Percentiles rank a stretch among this genome's conserved stretches.
These are phyloP conservation scores for Pycnomerus fuliginosus DNA, from an alignment of 2,888 invertebrate species.

Conservation along the genomic window DNA sequence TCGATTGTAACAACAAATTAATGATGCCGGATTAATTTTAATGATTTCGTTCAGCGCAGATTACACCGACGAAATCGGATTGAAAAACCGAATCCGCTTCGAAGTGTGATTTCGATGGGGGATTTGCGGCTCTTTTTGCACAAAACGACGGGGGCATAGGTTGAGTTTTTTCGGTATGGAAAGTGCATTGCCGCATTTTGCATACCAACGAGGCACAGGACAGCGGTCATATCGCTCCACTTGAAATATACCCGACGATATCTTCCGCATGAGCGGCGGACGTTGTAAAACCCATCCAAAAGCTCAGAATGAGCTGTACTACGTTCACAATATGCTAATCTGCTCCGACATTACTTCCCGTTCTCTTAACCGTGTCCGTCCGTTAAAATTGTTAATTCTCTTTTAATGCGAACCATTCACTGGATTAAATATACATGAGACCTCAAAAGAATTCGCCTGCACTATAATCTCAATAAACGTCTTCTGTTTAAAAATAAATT, in stretches of 20 bases:
- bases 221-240: slow-evolving; percentile 25
- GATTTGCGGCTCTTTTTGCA: no score
- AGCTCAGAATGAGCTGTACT: slow-evolving; percentile 28
- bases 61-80: no score
- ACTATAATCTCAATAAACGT: slow-evolving; percentile 20
- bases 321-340: slow-evolving; percentile 40
- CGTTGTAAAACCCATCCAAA: slow-evolving; percentile 30
- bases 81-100: no score
- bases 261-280: slow-evolving; percentile 26
- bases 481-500: slow-evolving; percentile 15
- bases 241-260: slow-evolving; percentile 24
- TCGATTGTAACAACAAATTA: no score
- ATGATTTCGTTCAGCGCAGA: no score
- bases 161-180: slow-evolving; percentile 20
- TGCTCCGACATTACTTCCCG: slow-evolving; percentile 32
- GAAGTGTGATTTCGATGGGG: no score
- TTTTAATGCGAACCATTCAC: slow-evolving; percentile 37
- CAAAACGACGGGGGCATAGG: no score
- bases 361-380: slow-evolving; percentile 34
- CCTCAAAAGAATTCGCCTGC: slow-evolving; percentile 27
- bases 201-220: slow-evolving; percentile 13
- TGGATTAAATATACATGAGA: slow-evolving; percentile 32
- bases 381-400: slow-evolving; percentile 42
- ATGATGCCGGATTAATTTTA: no score
- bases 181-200: slow-evolving; percentile 19